Conservation (phyloP, 1,140 invertebrate species). For the Drosophila sp. region DNA sequence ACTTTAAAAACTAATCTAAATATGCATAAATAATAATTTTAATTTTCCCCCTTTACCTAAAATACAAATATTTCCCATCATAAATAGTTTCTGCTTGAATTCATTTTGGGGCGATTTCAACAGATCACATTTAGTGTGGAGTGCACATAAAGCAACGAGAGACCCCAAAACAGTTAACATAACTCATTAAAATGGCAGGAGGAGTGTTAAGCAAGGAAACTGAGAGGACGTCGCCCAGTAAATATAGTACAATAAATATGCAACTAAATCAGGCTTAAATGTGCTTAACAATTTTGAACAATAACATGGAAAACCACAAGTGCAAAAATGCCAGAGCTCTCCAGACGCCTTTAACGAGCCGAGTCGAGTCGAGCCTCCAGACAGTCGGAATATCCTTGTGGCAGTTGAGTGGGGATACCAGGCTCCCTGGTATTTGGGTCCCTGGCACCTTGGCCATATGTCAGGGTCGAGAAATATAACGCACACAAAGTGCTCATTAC, state of each 20-base stretch:
- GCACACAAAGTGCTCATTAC: constrained; percentile 70
- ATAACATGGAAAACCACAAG: constrained; percentile 76
- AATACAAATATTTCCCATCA: not conserved
- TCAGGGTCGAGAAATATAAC: constrained; percentile 76
- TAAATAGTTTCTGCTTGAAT: constrained; percentile 25
- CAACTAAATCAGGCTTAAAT: constrained; percentile 82
- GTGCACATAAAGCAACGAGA: constrained; percentile 18
- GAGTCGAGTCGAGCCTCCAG: constrained; percentile 21
- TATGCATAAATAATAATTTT: not conserved
- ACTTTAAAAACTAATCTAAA: not conserved
- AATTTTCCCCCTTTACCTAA: not conserved
- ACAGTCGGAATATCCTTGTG: constrained; percentile 3
- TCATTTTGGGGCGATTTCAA: constrained; percentile 15
- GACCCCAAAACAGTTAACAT: constrained; percentile 65
- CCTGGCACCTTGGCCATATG: constrained; percentile 53
- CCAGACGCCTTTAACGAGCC: constrained; percentile 72
- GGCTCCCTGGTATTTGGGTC: not conserved
- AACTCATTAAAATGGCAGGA: constrained; percentile 69
- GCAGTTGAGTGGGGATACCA: constrained; percentile 6
- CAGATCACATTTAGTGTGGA: constrained; percentile 21
- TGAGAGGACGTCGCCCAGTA: constrained; percentile 33
- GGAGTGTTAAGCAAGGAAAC: not conserved
- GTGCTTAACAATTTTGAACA: constrained; percentile 82
- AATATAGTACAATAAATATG: constrained; percentile 81
- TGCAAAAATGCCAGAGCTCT: constrained; percentile 63